Base-by-base conservation (phyloP, 2,113 vertebrate species). In the Mobula hypostoma region DNA sequence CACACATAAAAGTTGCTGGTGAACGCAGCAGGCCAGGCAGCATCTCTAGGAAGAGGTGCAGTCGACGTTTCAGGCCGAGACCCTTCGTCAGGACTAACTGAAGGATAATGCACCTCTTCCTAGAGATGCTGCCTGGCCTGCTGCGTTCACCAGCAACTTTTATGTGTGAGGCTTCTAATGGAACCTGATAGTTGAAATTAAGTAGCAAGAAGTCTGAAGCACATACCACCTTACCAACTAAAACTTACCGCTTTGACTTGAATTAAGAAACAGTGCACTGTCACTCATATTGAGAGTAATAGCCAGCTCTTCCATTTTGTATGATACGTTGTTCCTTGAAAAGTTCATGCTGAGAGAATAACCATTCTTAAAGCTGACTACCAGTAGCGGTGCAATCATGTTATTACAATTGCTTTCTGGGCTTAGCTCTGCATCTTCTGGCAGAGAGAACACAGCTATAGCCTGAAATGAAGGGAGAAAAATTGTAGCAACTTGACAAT, bases 271-370 rank as follows among this genome's bases (percentile, higher is more conserved):
- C 36, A 66, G 56, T 82, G 56, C 0, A 40, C 29, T 0, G 56
- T 94, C 94, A 80, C 27, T 82, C 74, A 12, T 5, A 27, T 94
- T 94, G 76, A 21, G 32, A 63, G n/a, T 8, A 82, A 94, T 0
- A 63, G 27, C 11, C 29, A 94, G 29, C 61, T 27, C 32, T 9
- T 94, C 94, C 74, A 94, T 36, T 27, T 32, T 78, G 76, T 94
- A 94, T 32, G 74, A 63, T 21, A 2, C 2, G 29, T 56, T 15
- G 94, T 36, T 24, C 11, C 29, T 79, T 14, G 94, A 68, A 48
- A 94, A 94, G 17, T 94, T 94, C 94, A 94, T 63, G 94, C 94
- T 63, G 77, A 94, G 48, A n/a, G 94, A 94, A 68, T 94, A 77
- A 68, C 77, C 94, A 12, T 68, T n/a, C 61, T 58, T 77, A 94